phyloP scores from a whole-genome alignment of 2,113 vertebrate species.

The Pelmatolapia mariae region DNA sequence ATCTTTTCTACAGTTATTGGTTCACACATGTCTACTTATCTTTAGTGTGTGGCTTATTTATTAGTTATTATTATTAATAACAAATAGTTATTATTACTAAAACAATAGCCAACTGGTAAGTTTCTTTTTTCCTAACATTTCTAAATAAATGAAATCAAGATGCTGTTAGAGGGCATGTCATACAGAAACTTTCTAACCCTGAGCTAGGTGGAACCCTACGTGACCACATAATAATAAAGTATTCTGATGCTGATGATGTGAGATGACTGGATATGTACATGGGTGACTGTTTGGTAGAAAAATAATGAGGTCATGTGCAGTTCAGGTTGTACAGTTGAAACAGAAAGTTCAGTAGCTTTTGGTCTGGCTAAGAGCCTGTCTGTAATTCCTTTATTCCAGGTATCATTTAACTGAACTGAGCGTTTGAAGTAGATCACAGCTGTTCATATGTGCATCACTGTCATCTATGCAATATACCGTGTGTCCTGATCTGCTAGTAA shows the following conservation, averaged over 20 bases:
- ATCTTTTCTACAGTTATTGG: not conserved
- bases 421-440: not conserved
- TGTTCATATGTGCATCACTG: not conserved
- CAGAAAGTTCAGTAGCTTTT: not conserved
- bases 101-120: rapidly evolving
- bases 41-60: not conserved
- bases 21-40: not conserved
- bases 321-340: not conserved
- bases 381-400: not conserved
- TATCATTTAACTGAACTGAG: not conserved
- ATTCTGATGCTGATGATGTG: not conserved
- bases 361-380: not conserved
- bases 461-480: not conserved
- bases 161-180: not conserved
- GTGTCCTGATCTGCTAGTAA: not conserved
- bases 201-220: not conserved
- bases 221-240: not conserved
- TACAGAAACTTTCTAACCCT: not conserved
- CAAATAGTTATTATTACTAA: not conserved
- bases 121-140: not conserved
- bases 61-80: not conserved
- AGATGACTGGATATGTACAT: not conserved
- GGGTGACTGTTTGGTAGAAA: not conserved
- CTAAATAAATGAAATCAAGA: not conserved
- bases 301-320: not conserved